Conservation (phyloP, 2,888 invertebrate genomes). For the Ophion ellenae region DNA sequence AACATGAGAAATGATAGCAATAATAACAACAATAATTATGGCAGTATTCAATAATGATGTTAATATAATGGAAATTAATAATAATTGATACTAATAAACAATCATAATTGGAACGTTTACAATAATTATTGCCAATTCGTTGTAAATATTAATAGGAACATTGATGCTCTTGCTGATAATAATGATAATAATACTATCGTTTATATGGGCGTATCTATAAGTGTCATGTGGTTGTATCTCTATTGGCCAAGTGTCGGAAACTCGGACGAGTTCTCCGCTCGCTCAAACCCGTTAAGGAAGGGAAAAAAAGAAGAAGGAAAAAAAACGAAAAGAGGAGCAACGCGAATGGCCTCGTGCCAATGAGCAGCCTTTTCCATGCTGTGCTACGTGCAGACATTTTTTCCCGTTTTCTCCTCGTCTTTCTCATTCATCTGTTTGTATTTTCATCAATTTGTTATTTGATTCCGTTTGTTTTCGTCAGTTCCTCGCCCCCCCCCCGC, state of each 20-base stretch:
- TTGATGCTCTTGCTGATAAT: too few species aligned
- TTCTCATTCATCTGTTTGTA: conserved; percentile 17
- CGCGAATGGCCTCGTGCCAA: conserved; percentile 56
- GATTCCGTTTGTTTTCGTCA: too few species aligned
- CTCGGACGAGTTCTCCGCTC: conserved; percentile 43
- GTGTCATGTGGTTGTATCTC: background rate
- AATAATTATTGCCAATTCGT: too few species aligned
- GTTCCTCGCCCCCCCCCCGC: too few species aligned
- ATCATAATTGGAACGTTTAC: too few species aligned
- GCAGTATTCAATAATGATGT: too few species aligned
- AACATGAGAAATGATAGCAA: too few species aligned
- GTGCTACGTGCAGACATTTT: conserved; percentile 21
- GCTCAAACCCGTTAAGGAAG: conserved; percentile 10
- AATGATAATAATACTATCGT: too few species aligned
- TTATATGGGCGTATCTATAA: background rate
- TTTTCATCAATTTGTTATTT: background rate
- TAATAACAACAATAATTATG: too few species aligned
- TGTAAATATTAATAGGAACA: too few species aligned
- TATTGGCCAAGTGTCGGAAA: background rate
- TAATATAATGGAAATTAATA: too few species aligned
- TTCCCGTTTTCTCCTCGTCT: conserved; percentile 18
- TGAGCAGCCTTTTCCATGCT: conserved; percentile 40
- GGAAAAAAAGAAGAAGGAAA: conserved; percentile 32
- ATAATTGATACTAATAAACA: too few species aligned
- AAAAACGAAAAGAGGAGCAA: background rate